Conservation (phyloP, 1,140 invertebrate species). For the Trachymyrmex septentrionalis region DNA sequence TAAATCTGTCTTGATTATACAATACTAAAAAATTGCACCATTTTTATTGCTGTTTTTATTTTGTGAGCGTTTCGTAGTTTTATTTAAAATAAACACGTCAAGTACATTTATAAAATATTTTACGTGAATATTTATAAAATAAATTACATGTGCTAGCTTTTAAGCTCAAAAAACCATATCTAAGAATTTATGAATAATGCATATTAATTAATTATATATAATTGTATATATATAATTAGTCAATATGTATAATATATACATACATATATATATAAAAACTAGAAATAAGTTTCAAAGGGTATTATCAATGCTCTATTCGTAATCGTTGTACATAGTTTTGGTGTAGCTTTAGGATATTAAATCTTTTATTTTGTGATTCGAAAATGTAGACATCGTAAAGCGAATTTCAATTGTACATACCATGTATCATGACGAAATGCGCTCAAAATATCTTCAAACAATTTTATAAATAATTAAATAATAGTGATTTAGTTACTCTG, state of each 20-base stretch:
- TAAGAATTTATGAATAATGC: conserved; percentile 76
- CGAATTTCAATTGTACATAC: conserved; percentile 78
- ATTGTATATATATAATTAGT: conserved; percentile 17
- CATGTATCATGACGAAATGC: conserved; percentile 62
- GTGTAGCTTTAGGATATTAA: conserved; percentile 72
- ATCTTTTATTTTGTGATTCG: conserved; percentile 74
- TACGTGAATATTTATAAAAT: not conserved
- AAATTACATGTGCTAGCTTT: conserved; percentile 72
- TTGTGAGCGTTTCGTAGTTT: not conserved
- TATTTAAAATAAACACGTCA: not conserved
- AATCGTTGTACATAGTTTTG: conserved; percentile 78
- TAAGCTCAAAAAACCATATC: conserved; percentile 78
- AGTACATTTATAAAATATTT: conserved; percentile 2
- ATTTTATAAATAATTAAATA: conserved; percentile 54
- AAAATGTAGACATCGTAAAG: conserved; percentile 59
- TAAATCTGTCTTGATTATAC: not conserved
- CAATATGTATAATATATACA: conserved; percentile 34
- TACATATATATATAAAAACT: conserved; percentile 53
- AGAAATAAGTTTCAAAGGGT: conserved; percentile 70
- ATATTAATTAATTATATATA: conserved; percentile 48
- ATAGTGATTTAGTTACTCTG: conserved; percentile 32
- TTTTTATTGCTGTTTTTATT: not conserved
- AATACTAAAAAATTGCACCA: not conserved
- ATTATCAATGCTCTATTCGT: conserved; percentile 68
- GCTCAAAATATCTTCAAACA: conserved; percentile 55